phyloP scores from a whole-genome alignment of 2,888 invertebrate genomes.

The Cantharis rustica region DNA sequence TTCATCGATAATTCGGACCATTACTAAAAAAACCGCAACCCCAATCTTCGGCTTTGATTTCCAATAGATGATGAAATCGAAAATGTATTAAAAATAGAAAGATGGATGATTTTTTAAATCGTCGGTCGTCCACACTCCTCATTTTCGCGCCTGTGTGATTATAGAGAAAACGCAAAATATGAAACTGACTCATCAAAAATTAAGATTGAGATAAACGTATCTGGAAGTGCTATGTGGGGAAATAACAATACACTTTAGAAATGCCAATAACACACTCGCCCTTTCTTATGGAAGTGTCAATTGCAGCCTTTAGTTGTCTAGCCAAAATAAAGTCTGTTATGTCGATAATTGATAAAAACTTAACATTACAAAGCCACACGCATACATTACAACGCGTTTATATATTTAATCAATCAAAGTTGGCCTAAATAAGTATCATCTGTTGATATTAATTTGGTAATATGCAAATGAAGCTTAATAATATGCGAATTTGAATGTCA shows the following conservation, averaged over 20 bases:
- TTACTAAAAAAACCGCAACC: background rate
- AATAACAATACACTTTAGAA: constrained; percentile 30
- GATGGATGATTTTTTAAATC: background rate
- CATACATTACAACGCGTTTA: background rate
- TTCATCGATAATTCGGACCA: background rate
- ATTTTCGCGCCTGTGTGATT: background rate
- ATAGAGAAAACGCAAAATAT: background rate
- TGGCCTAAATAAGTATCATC: background rate
- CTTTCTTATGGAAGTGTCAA: constrained; percentile 37
- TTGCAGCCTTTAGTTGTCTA: constrained; percentile 28
- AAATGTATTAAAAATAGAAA: no score
- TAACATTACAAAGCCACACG: background rate
- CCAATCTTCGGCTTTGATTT: background rate
- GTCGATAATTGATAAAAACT: constrained; percentile 26
- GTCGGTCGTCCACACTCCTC: background rate
- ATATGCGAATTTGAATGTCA: constrained; percentile 16
- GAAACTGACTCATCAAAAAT: background rate
- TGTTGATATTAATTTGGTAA: background rate
- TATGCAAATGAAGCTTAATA: background rate
- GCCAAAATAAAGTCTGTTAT: constrained; percentile 28
- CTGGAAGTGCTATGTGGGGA: constrained; percentile 20
- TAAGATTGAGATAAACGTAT: constrained; percentile 7
- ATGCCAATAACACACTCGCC: constrained; percentile 36
- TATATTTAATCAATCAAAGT: background rate
- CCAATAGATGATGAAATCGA: background rate